Base-by-base conservation (phyloP, 2,113 vertebrate genomes). In the Lasiurus cinereus region DNA sequence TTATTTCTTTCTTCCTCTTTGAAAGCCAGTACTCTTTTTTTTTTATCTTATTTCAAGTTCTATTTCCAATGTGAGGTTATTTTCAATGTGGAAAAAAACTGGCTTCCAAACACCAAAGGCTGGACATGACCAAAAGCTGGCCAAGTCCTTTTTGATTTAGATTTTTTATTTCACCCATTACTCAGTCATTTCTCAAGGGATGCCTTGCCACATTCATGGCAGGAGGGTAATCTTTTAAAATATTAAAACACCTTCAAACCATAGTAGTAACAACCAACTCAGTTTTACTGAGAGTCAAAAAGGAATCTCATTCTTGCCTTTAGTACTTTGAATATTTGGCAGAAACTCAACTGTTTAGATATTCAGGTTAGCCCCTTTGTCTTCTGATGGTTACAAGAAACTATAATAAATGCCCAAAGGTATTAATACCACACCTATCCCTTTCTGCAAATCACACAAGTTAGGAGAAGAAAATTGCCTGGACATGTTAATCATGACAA, bases 241-340 rank as follows among this genome's bases (percentile, higher is more conserved):
- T 72, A 94, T 46, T 73, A 82, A 93, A 62, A 84, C 27, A 87
- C 52, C 90, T 91, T 82, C 66, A 89, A 91, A 82, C n/a, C n/a
- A 70, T 31, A 88, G 36, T 39, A 69, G 54, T 48, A 92, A 39
- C 33, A 83, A 74, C 3, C 64, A 43, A 85, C 13, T 84, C 24
- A 69, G 27, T 94, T 90, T 74, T 36, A 74, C 29, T 50, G 73
- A 82, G 18, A 87, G 6, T 16, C 52, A 90, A 84, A 69, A 52
- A 52, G 3, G 16, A 89, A 0, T 43, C 8, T 85, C 59, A 83
- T 19, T 21, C 11, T 88, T 59, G 19, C 11, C 82, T 83, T 82
- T 18, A 80, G 7, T 78, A 90, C 77, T 92, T 22, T 50, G 31
- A 79, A 52, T 74, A 88, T 67, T 77, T 88, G 72, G 33, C 80